These are phyloP conservation scores for Fundulus diaphanus DNA, from an alignment of 2,797 vertebrate species.

Conservation along the genomic window DNA sequence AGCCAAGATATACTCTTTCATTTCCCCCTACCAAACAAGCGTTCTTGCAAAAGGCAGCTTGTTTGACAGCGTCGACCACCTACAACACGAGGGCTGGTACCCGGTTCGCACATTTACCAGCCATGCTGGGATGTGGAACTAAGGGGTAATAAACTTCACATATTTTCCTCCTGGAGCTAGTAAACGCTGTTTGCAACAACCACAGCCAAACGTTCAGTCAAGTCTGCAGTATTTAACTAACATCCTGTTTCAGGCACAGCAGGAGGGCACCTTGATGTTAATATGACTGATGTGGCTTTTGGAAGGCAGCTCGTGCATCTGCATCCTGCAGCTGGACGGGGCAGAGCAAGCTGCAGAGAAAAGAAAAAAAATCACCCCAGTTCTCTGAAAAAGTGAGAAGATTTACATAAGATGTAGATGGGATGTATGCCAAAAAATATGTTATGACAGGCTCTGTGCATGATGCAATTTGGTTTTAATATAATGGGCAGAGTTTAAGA, in stretches of 20 bases:
- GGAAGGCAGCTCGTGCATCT: slow-evolving; percentile 43
- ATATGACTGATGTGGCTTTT: slow-evolving; percentile 54
- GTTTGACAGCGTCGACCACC: slow-evolving; percentile 35
- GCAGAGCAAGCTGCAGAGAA: slow-evolving; percentile 8
- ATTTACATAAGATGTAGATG: slow-evolving; percentile 9
- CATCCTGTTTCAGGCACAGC: slow-evolving; percentile 48
- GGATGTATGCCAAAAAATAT: background rate
- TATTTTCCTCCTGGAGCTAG: slow-evolving; percentile 32
- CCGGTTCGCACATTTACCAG: slow-evolving; percentile 19
- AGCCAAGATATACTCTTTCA: background rate
- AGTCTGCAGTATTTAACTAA: slow-evolving; percentile 27
- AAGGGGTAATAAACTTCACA: slow-evolving; percentile 7
- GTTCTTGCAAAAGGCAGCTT: slow-evolving; percentile 40
- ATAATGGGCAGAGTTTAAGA: background rate
- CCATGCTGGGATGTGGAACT: slow-evolving; percentile 29
- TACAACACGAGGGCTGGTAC: background rate
- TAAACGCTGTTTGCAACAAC: slow-evolving; percentile 46
- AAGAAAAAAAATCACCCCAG: background rate
- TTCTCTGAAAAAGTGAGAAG: slow-evolving; percentile 1
- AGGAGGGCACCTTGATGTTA: slow-evolving; percentile 7
- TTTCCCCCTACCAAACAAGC: background rate
- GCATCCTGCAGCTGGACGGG: slow-evolving; percentile 57
- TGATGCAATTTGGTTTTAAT: background rate
- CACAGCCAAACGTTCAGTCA: slow-evolving; percentile 20
- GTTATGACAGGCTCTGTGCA: background rate